These are phyloP conservation scores for Epistrophe grossulariae DNA, from an alignment of 2,888 invertebrate species.

Conservation along the genomic window DNA sequence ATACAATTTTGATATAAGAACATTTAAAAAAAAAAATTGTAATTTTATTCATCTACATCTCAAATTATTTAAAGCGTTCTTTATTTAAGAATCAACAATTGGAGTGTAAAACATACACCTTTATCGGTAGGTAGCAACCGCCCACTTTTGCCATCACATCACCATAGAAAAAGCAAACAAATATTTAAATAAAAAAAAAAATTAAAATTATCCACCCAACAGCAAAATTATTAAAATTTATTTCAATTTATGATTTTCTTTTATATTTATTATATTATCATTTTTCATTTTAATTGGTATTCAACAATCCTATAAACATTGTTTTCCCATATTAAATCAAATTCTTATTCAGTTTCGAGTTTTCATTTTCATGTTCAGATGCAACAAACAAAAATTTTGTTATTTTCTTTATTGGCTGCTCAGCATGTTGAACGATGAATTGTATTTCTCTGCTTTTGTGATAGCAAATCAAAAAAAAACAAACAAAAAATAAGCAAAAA, in stretches of 20 bases:
- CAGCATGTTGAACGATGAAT: conserved; percentile 74
- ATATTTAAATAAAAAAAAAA: conserved; percentile 61
- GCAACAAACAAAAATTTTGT: conserved; percentile 66
- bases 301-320: conserved; percentile 51
- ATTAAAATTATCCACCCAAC: conserved; percentile 63
- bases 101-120: conserved; percentile 80
- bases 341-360: conserved; percentile 57
- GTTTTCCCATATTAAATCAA: conserved; percentile 30
- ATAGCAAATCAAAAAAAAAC: conserved; percentile 64
- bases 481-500: too few species aligned
- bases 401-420: conserved; percentile 75
- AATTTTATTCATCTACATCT: conserved; percentile 55
- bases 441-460: conserved; percentile 76
- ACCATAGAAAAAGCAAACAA: conserved; percentile 69
- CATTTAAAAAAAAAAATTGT: conserved; percentile 1
- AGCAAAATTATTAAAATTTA: conserved; percentile 65
- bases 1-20: background rate
- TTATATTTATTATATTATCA: conserved; percentile 25
- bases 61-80: conserved; percentile 77
- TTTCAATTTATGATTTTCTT: conserved; percentile 57
- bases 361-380: conserved; percentile 73
- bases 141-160: conserved; percentile 73
- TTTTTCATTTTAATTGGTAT: conserved; percentile 73
- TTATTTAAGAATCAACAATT: conserved; percentile 80
- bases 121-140: conserved; percentile 81